Base-by-base conservation (phyloP, 2,888 invertebrate genomes). In the Drosophila ustulata region DNA sequence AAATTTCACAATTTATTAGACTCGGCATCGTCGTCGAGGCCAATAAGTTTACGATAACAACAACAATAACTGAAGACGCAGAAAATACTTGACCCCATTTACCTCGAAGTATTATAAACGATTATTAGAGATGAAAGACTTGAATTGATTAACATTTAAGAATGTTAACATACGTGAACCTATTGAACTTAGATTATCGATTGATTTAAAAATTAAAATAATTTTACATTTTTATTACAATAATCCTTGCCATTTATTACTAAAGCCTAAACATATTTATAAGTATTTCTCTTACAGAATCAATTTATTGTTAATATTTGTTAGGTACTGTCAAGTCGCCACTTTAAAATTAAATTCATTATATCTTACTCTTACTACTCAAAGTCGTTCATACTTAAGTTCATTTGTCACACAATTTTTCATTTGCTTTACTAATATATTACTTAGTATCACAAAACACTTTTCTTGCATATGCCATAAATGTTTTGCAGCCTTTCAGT, bases 1-100 rank as follows among this genome's bases (percentile, higher is more conserved):
- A 39, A 52, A 28, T 46, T 52, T 52, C 51, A 51, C 41, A 49
- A 43, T 32, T 52, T 52, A 45, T 18, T 26, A 52, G 61, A 43
- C 23, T 18, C n/a, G 23, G 9, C n/a, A 4, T 41, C 30, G 30
- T 13, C 8, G 26, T 26, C 25, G 52, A 39, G 37, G 37, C 9
- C 26, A 52, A 52, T 26, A 39, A 52, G 37, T 52, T 52, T 26
- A 13, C 39, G 39, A 52, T 32, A 52, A 46, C 11, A 25, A 25
- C n/a, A 47, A 47, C n/a, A 47, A 8, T 46, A 30, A 30, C 30
- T 25, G n/a, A 23, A 25, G 25, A 45, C 9, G 4, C 45, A 13
- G 13, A 3, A 5, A 34, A 56, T 26, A 56, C 32, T 45, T 32
- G 43, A 32, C n/a, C 23, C 8, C n/a, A 55, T 25, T 30, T 32